Evolutionary conservation across 2,888 invertebrate species (phyloP), one percentile per base, ranked within the genome.

Genomic region (Byasa hedistus): DNA sequence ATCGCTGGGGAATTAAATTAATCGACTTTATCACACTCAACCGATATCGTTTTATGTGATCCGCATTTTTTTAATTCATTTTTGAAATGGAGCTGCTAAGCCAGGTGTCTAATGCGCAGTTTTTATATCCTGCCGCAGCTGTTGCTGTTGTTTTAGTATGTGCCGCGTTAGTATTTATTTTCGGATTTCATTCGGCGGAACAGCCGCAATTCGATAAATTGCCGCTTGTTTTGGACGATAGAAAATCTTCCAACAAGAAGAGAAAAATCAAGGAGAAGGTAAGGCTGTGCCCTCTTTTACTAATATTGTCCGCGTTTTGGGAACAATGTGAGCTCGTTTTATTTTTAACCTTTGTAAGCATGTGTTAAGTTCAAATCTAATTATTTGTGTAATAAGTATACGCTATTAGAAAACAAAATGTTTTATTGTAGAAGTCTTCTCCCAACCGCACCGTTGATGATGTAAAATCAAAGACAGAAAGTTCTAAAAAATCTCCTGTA

Each of bases 161-260:
- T 82, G 95, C 95, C 73, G 91, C 95, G 73, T 89, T 96, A 75
- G 95, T 96, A 77, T 96, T 95, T 89, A 93, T 94, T 72, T 96
- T 96, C 85, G 96, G 96, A 71, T 96, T 96, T 88, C 95, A 95
- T 89, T 94, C 95, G 70, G 94, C 95, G 73, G 95, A 95, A 84
- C 96, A 96, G 87, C 96, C 96, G 80, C 95, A 95, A 80, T 95
- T 96, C 84, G 95, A 95, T 80, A 95, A 95, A 86, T 90, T 95
- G 70, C 93, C 94, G 55, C 85, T 93, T 73, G 87, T 91, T 72
- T 78, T 93, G 73, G 94, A 94, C 82, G 95, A 95, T 78, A 93
- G 93, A 82, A 95, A 95, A 88, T 93, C 93, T 71, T 91, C 93
- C 76, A 93, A 86, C 77, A 95, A 95, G 87, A 95, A 95, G 84